These are phyloP conservation scores for Epizoanthus fatuus DNA, from an alignment of 92 coral and sea anemone genomes.

Conservation along the genomic window DNA sequence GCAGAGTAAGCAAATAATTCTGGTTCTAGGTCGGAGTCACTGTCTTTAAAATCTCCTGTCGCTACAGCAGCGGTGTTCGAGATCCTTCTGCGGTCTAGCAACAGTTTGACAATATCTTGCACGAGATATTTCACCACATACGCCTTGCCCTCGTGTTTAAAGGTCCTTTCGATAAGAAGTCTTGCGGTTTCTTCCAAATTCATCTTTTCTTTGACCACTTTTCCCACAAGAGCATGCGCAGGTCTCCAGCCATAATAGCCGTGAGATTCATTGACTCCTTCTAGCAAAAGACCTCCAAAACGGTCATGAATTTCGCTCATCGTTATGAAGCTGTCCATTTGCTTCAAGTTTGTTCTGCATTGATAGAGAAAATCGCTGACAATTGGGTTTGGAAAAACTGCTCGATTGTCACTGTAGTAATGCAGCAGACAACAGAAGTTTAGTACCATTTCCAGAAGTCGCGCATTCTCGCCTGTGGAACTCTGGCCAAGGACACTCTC, in stretches of 20 bases:
- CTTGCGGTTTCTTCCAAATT: slow-evolving; percentile 24
- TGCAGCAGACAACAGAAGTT: slow-evolving; percentile 64
- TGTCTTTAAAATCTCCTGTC: slow-evolving; percentile 20
- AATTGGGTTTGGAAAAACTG: slow-evolving; percentile 56
- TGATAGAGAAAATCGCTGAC: slow-evolving; percentile 58
- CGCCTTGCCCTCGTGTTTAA: slow-evolving; percentile 23
- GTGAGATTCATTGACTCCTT: slow-evolving; percentile 49
- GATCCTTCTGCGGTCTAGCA: slow-evolving; percentile 56
- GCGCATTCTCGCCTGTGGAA: not conserved
- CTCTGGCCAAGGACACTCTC: slow-evolving; percentile 42
- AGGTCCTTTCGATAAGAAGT: slow-evolving; percentile 28
- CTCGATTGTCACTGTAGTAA: slow-evolving; percentile 53
- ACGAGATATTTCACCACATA: slow-evolving; percentile 55
- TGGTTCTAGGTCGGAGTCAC: slow-evolving; percentile 30
- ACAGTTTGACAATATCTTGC: slow-evolving; percentile 52
- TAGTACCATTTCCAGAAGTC: slow-evolving; percentile 48
- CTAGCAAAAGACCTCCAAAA: slow-evolving; percentile 74
- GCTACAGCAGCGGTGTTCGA: slow-evolving; percentile 41
- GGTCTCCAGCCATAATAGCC: slow-evolving; percentile 78
- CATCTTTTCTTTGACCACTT: slow-evolving; percentile 57
- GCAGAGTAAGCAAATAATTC: slow-evolving; percentile 64
- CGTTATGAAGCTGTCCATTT: slow-evolving; percentile 3
- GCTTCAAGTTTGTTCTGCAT: not conserved
- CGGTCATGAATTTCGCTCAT: slow-evolving; percentile 48
- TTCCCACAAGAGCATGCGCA: slow-evolving; percentile 74